Base-by-base conservation (phyloP, 2,113 vertebrate species). In the Ctenomys sociabilis region DNA sequence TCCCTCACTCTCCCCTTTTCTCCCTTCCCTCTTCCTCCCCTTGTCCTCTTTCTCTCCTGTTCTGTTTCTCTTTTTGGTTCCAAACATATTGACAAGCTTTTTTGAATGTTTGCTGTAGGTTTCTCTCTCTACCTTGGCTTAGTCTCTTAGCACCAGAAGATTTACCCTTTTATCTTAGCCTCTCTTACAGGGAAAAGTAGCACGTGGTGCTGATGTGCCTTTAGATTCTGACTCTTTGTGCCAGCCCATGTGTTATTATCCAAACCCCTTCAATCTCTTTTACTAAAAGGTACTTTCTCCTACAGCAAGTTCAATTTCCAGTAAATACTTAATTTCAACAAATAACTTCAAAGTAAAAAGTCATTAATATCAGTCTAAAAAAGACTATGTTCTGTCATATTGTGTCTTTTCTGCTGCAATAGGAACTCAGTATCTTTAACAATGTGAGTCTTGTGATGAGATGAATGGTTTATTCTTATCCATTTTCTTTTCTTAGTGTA, bases 231-330 rank as follows among this genome's bases (percentile, higher is more conserved):
- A 17, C 85, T 77, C 24, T 88, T 11, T 26, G 28, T 93, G 37
- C 9, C n/a, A n/a, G 30, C 22, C 8, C 0, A 30, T 40, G 26
- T 63, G 10, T 21, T 70, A 1, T 68, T 52, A 83, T 52, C 10
- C 40, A 85, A 94, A 81, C 22, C 16, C 86, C 17, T 91, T 49
- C 9, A 61, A 91, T 85, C 30, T 68, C 32, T 84, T 77, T 97
- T 85, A 5, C 28, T 63, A n/a, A 91, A 83, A 72, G 11, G n/a
- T 3, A 5, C 2, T 68, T 9, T 86, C 16, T 90, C 17, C 10
- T 40, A 63, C 10, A 59, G 72, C 22, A 86, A 77, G 35, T 14
- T 57, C 32, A 90, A 8, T 82, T 88, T 88, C 26, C 16, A 95
- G 57, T 87, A 61, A 75, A 73, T 73, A 84, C 10, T 82, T 86